Evolutionary conservation across 1,140 invertebrate species (phyloP), one percentile per base, ranked within the genome.

Genomic region (Galleria mellonella): DNA sequence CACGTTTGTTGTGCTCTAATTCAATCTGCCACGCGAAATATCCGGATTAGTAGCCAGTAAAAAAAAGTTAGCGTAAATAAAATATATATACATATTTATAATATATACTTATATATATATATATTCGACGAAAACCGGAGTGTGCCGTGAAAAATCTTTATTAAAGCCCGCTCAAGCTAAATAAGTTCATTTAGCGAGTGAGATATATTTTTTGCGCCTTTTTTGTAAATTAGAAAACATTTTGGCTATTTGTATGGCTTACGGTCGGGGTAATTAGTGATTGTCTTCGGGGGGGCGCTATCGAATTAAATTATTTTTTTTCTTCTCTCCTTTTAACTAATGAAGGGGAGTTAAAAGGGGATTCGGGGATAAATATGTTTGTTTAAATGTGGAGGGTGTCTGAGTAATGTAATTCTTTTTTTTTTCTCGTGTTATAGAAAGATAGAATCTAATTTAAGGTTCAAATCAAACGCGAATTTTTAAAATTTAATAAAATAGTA

Each of bases 191-290:
- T 84, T 79, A 69, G 60, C 62, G 64, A 62, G 60, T 66, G 54
- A 55, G 60, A 69, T 52, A 70, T 69, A 65, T 64, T 70, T 57
- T 62, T 36, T 43, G 37, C 43, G 45, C 51, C 62, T 67, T 70
- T 73, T 75, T 77, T 67, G 57, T 64, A 69, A 83, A 83, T 79
- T 77, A 77, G 75, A 66, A 77, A 81, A 78, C 79, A 82, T 82
- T 83, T 71, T 68, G 62, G 58, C 72, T 68, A 83, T 83, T 83
- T 81, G 72, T 83, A 78, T 79, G 59, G 79, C 76, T 81, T 76
- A 74, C 51, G 55, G 46, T 40, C 46, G 49, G 43, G 53, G 78
- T 79, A 81, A 83, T 83, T 83, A 83, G 76, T 72, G 77, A 82
- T 79, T 79, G 73, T 79, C 73, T 64, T 47, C 42, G 40, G 54